Conservation (phyloP, 2,888 invertebrate species). For the Erpobdella octoculata region DNA sequence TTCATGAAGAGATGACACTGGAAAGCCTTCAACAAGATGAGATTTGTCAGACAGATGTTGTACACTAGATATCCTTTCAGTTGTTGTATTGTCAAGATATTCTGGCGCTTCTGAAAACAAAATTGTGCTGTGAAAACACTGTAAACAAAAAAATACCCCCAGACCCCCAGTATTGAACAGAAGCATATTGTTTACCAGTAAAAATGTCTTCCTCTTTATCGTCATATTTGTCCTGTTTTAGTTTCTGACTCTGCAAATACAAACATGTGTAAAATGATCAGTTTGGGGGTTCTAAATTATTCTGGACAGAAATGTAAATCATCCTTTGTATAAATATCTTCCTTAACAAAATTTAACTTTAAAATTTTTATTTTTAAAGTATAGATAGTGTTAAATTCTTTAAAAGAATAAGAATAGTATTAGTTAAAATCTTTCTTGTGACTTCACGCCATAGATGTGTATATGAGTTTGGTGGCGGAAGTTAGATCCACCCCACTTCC, state of each 20-base stretch:
- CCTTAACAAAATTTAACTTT: too few relatives aligned
- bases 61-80: neutral
- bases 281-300: neutral
- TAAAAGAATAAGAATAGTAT: too few relatives aligned
- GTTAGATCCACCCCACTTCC: too few relatives aligned
- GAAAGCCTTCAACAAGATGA: neutral
- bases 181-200: neutral
- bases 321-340: too few relatives aligned
- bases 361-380: too few relatives aligned
- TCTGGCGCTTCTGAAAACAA: neutral
- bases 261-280: neutral
- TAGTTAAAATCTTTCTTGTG: too few relatives aligned
- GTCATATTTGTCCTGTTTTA: neutral
- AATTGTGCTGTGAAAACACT: too few relatives aligned
- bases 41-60: too few relatives aligned
- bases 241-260: slow-evolving; percentile 1
- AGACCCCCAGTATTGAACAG: neutral
- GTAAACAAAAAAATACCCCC: neutral
- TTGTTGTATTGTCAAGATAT: neutral
- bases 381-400: too few relatives aligned
- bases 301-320: too few relatives aligned
- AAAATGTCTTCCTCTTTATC: slow-evolving; percentile 16
- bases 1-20: neutral
- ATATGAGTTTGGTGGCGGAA: too few relatives aligned
- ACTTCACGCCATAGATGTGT: too few relatives aligned